Conservation (phyloP, 1,140 invertebrate species). For the Philotrypesis tridentata region DNA sequence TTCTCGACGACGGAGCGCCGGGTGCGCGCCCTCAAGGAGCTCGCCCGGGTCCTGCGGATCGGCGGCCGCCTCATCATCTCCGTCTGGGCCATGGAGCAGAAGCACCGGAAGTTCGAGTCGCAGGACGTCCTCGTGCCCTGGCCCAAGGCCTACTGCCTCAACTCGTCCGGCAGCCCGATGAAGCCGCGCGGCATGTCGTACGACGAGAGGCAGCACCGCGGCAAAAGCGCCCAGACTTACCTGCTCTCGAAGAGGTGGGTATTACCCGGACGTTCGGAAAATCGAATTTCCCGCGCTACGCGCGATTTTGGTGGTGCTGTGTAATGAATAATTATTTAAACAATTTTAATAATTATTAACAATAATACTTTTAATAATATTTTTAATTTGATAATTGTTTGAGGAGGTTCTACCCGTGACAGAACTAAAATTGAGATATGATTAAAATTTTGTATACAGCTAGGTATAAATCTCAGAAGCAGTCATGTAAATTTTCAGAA, state of each 20-base stretch:
- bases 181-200: constrained; percentile 55
- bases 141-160: constrained; percentile 77
- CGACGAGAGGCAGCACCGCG: constrained; percentile 52
- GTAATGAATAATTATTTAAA: too few species aligned
- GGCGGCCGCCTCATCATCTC: constrained; percentile 94
- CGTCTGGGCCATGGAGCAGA: constrained; percentile 98
- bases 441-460: too few species aligned
- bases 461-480: too few species aligned
- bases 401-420: too few species aligned
- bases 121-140: constrained; percentile 97
- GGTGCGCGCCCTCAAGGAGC: constrained; percentile 88
- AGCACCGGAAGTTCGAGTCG: constrained; percentile 89
- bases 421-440: too few species aligned
- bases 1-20: constrained; percentile 93
- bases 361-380: too few species aligned
- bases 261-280: too few species aligned
- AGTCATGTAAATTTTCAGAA: too few species aligned
- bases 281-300: too few species aligned
- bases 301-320: too few species aligned
- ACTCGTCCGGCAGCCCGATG: constrained; percentile 56
- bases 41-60: constrained; percentile 90
- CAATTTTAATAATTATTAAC: too few species aligned
- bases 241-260: constrained; percentile 61
- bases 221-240: constrained; percentile 54
- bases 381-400: too few species aligned